Evolutionary conservation across 2,113 vertebrate species (phyloP).

Genomic region (Cepphus grylle): DNA sequence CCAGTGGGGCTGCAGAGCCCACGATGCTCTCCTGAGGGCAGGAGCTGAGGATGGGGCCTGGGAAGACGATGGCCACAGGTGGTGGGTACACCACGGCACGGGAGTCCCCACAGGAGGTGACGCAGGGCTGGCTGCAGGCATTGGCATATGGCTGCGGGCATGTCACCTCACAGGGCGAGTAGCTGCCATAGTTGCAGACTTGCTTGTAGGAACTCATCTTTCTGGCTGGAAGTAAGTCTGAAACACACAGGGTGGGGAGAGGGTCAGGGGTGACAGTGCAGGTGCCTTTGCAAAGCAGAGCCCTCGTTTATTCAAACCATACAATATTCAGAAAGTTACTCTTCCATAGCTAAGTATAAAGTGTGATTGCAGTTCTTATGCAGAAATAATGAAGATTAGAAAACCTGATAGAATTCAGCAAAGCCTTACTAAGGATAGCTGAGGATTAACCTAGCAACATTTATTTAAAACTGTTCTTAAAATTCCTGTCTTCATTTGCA

Average conservation of each 20-base stretch:
- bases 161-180: fast-evolving
- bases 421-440: neutral
- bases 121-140: neutral
- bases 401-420: neutral
- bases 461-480: neutral
- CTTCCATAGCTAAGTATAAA: neutral
- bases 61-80: neutral
- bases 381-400: neutral
- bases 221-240: neutral
- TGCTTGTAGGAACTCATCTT: neutral
- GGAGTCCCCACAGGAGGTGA: constrained; percentile 4
- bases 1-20: neutral
- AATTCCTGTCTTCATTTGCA: neutral
- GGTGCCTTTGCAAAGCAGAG: neutral
- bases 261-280: neutral
- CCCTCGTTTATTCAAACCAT: neutral
- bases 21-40: neutral
- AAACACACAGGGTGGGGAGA: neutral
- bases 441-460: neutral
- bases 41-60: constrained; percentile 17
- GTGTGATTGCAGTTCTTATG: neutral
- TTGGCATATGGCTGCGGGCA: fast-evolving
- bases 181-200: neutral
- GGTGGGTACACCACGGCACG: neutral
- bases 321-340: neutral